phyloP scores from a whole-genome alignment of 2,888 invertebrate genomes.

The Epistrophe eligans region DNA sequence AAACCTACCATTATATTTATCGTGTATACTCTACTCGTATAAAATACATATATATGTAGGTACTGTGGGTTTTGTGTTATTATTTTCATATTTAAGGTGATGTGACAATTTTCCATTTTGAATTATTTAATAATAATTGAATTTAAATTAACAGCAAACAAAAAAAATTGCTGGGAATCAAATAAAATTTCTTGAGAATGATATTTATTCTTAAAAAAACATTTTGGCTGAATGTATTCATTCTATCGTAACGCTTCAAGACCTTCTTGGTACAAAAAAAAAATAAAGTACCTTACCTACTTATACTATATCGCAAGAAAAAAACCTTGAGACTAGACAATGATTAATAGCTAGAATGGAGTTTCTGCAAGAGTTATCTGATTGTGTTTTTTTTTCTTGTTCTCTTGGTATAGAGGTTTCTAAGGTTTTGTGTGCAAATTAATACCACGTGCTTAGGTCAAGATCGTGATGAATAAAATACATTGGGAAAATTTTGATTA shows the following conservation, averaged over 20 bases:
- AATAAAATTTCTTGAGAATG: neutral
- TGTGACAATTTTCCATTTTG: conserved; percentile 25
- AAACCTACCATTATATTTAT: conserved; percentile 15
- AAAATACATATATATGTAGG: no score
- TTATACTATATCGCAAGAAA: neutral
- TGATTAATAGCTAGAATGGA: conserved; percentile 10
- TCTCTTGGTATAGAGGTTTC: conserved; percentile 14
- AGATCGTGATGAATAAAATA: conserved; percentile 35
- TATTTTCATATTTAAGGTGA: conserved; percentile 16
- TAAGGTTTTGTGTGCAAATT: conserved; percentile 43
- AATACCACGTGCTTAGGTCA: conserved; percentile 47
- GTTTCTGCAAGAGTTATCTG: conserved; percentile 11
- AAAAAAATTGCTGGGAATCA: neutral
- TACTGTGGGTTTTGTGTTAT: neutral
- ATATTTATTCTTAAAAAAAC: neutral
- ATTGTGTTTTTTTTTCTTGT: neutral
- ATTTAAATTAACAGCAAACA: neutral
- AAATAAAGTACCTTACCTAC: neutral
- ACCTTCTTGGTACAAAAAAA: conserved; percentile 1
- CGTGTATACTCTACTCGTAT: neutral
- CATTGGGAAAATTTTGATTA: conserved; percentile 2
- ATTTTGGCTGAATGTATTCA: neutral
- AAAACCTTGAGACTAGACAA: conserved; percentile 35
- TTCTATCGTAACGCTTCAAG: conserved; percentile 31
- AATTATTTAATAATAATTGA: neutral